A percentile compares a stretch with the other conserved stretches of the same genome.
Conservation (phyloP, 2,113 vertebrate genomes). For the Pardalotus punctatus region DNA sequence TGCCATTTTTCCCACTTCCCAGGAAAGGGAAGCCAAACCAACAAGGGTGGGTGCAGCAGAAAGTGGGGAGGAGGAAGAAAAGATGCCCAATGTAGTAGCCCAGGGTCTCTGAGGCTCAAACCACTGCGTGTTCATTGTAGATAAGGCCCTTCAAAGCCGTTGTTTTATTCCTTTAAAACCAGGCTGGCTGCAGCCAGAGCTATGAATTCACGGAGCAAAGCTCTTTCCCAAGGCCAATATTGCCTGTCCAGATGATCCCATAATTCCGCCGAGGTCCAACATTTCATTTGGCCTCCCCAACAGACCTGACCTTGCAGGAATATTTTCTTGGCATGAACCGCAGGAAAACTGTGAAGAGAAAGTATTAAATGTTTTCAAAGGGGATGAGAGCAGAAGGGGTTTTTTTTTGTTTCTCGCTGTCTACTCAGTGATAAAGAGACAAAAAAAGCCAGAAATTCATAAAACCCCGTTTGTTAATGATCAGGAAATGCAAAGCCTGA, state of each 20-base stretch:
- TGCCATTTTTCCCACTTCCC: not conserved
- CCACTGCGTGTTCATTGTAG: not conserved
- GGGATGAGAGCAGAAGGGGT: not conserved
- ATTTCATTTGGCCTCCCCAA: conserved; percentile 27
- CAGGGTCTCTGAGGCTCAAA: not conserved
- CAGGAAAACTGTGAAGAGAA: not conserved
- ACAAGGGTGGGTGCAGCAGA: not conserved
- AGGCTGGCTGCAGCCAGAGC: not conserved
- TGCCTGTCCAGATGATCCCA: conserved; percentile 30
- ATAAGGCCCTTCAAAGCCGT: conserved; percentile 47
- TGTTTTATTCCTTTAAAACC: conserved; percentile 30
- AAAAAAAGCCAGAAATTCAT: not conserved
- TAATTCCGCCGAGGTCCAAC: conserved; percentile 8
- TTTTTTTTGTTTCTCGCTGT: not conserved
- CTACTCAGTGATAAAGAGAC: not conserved
- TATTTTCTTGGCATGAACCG: conserved; percentile 3
- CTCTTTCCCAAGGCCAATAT: conserved; percentile 29
- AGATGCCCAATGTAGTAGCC: not conserved
- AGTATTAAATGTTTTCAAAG: conserved; percentile 5
- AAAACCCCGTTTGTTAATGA: not conserved
- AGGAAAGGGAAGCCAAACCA: not conserved
- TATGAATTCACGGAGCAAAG: not conserved
- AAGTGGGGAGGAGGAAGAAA: not conserved
- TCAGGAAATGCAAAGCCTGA: conserved; percentile 5
- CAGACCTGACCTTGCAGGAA: conserved; percentile 30